phyloP scores from a whole-genome alignment of 1,140 invertebrate species.

The Leptinotarsa undecemlineata region DNA sequence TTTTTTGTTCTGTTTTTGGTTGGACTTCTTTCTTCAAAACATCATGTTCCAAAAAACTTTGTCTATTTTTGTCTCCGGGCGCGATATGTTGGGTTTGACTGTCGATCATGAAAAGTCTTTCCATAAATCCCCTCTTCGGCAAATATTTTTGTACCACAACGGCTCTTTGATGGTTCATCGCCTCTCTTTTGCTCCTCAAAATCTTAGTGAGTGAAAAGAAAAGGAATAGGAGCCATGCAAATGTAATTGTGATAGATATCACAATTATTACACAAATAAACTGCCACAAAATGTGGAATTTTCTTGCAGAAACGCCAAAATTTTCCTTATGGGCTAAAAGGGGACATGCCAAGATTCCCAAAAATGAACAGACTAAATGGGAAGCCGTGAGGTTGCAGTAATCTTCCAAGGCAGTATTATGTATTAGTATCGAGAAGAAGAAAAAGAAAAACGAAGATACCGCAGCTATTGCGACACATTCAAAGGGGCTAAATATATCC shows the following conservation, averaged over 20 bases:
- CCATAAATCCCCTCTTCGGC: slow-evolving; percentile 30
- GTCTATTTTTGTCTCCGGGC: slow-evolving; percentile 10
- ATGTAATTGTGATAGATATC: slow-evolving; percentile 20
- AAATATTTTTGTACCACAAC: slow-evolving; percentile 30
- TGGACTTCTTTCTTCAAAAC: not conserved
- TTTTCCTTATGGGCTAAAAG: slow-evolving; percentile 28
- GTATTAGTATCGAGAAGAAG: slow-evolving; percentile 31
- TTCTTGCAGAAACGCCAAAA: slow-evolving; percentile 21
- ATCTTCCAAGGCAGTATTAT: slow-evolving; percentile 43
- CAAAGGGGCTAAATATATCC: slow-evolving; percentile 34
- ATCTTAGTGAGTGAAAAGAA: slow-evolving; percentile 22
- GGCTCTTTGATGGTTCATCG: slow-evolving; percentile 35
- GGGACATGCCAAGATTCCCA: slow-evolving; percentile 29
- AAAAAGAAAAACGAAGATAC: slow-evolving; percentile 34
- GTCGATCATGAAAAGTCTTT: slow-evolving; percentile 32
- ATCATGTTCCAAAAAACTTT: not conserved
- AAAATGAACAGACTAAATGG: slow-evolving; percentile 39
- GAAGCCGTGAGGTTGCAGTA: slow-evolving; percentile 42
- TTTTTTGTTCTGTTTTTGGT: not conserved
- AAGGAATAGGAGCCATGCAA: slow-evolving; percentile 30
- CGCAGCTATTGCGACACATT: slow-evolving; percentile 34
- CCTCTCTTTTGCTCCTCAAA: slow-evolving; percentile 31
- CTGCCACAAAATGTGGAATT: slow-evolving; percentile 36
- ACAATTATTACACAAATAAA: slow-evolving; percentile 32
- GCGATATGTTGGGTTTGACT: slow-evolving; percentile 17